Conservation (phyloP, 1,140 invertebrate genomes). For the Trichoplusia ni region DNA sequence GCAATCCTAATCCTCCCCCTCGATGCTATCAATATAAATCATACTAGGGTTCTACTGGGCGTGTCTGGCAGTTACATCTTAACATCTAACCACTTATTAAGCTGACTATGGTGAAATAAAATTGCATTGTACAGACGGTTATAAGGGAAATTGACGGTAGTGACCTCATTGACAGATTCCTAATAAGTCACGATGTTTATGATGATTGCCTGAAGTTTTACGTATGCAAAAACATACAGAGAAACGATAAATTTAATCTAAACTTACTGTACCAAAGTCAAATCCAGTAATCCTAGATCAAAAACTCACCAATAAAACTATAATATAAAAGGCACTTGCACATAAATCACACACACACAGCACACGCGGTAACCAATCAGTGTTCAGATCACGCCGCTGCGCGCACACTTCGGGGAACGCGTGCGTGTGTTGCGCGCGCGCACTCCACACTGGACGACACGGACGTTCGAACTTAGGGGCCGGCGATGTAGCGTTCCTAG, state of each 20-base stretch:
- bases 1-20: too few relatives aligned
- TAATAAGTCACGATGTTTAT: too few relatives aligned
- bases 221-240: too few relatives aligned
- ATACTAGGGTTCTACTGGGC: too few relatives aligned
- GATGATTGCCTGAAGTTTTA: too few relatives aligned
- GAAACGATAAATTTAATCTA: neutral
- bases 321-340: slow-evolving; percentile 28
- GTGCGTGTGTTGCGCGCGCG: slow-evolving; percentile 51
- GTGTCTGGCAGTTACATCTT: too few relatives aligned
- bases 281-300: neutral
- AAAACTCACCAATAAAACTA: slow-evolving; percentile 23
- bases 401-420: slow-evolving; percentile 60
- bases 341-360: slow-evolving; percentile 40
- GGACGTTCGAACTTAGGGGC: slow-evolving; percentile 2
- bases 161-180: too few relatives aligned
- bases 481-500: slow-evolving; percentile 15
- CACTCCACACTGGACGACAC: slow-evolving; percentile 44
- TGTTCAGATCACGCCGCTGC: slow-evolving; percentile 54
- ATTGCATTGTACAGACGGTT: too few relatives aligned
- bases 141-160: too few relatives aligned
- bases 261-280: slow-evolving; percentile 11
- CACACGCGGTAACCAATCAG: slow-evolving; percentile 45
- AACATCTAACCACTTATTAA: too few relatives aligned
- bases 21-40: too few relatives aligned
- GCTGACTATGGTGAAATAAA: too few relatives aligned